phyloP scores from a whole-genome alignment of 2,888 invertebrate genomes.

The Spodoptera littoralis region DNA sequence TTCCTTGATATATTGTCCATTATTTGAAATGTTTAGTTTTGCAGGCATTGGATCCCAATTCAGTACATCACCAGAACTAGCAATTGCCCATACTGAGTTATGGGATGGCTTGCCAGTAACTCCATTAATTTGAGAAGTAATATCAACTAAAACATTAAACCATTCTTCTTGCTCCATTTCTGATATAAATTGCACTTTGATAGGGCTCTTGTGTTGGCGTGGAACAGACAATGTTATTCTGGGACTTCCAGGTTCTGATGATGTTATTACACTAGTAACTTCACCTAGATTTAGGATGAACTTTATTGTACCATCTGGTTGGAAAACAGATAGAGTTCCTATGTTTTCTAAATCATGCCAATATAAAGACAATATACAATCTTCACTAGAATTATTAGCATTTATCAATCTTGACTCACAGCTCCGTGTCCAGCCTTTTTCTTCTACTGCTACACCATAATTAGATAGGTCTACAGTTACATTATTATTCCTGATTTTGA shows the following conservation, averaged over 20 bases:
- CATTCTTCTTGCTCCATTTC: constrained; percentile 97
- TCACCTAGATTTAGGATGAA: constrained; percentile 92
- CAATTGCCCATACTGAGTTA: constrained; percentile 93
- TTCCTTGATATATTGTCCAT: constrained; percentile 89
- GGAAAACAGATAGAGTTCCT: constrained; percentile 93
- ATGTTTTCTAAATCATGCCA: constrained; percentile 93
- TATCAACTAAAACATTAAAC: constrained; percentile 94
- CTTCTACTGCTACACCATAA: constrained; percentile 94
- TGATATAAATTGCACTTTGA: constrained; percentile 93
- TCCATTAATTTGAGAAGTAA: constrained; percentile 92
- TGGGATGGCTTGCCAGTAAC: constrained; percentile 91
- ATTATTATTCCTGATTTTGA: constrained; percentile 89
- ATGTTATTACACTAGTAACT: constrained; percentile 92
- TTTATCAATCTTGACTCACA: constrained; percentile 93
- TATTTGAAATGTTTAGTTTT: constrained; percentile 87
- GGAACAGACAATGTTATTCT: constrained; percentile 93
- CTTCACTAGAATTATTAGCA: constrained; percentile 89
- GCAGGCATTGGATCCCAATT: constrained; percentile 92
- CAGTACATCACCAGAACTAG: constrained; percentile 94
- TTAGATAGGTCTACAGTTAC: constrained; percentile 86
- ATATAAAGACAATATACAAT: constrained; percentile 94
- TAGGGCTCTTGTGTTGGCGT: constrained; percentile 88
- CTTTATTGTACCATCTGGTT: constrained; percentile 94
- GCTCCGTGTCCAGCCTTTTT: constrained; percentile 95
- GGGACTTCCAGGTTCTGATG: constrained; percentile 94